Base-by-base conservation (phyloP, 2,888 invertebrate species). In the Pecten maximus region DNA sequence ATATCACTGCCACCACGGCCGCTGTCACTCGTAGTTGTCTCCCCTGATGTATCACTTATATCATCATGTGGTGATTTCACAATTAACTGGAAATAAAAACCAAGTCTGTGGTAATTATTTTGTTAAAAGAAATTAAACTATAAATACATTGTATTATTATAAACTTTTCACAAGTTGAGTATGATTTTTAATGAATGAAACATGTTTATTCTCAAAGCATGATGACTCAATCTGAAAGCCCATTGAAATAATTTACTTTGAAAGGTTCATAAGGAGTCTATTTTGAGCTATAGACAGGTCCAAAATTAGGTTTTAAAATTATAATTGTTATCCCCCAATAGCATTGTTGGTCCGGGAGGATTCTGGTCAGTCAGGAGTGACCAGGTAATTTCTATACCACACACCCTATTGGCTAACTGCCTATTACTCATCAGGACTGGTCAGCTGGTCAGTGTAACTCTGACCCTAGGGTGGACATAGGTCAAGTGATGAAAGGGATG, bases 1-100 rank as follows among this genome's bases (percentile, higher is more conserved):
- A 95, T 95, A 89, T 96, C 96, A 91, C 96, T 96, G 89, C 95
- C 95, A 35, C 96, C 96, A 2, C 95, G 94, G 3, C 96, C 96
- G 91, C 96, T 96, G 91, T 96, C 96, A 87, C 95, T 96, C 54
- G 94, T 94, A 50, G 94, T 94, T 60, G 96, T 95, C 91, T 95
- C 96, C 40, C 94, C 95, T 39, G 96, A 96, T 4, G 94, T 94
- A 87, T 95, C 95, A 87, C 96, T 96, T 44, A 95, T 94, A 88
- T 94, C 94, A 91, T 96, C 96, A 88, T 96, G 93, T 88, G 91
- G 92, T 10, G 91, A 89, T 40, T 92, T 88, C 4, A 88, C 88
- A 39, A 89, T 91, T 88, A 90, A 91, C 92, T 93, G 89, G 28
- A 90, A 92, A 23, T 88, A 89, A 44, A 35, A 40, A 40, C 2